These are phyloP conservation scores for Necrosyrtes monachus DNA, from an alignment of 2,797 vertebrate species.

Conservation along the genomic window DNA sequence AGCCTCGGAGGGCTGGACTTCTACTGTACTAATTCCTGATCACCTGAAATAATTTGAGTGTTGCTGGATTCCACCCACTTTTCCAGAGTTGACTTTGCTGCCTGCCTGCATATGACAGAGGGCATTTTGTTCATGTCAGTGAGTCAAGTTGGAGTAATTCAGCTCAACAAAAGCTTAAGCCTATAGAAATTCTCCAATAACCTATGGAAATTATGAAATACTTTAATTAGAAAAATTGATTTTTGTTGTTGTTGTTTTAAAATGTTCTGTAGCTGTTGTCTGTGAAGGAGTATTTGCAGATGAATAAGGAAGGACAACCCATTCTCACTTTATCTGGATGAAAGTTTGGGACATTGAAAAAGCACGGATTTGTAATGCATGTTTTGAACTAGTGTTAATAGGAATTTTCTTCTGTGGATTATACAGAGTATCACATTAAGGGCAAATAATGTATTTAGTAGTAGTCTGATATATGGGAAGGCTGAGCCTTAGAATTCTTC, in stretches of 20 bases:
- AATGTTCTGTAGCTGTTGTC: background rate
- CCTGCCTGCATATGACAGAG: background rate
- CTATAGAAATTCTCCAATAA: background rate
- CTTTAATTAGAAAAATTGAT: background rate
- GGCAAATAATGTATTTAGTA: background rate
- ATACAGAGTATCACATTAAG: background rate
- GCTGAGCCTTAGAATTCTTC: background rate
- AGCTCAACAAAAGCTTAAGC: background rate
- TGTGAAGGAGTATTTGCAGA: background rate
- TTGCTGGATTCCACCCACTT: background rate
- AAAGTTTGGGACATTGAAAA: background rate
- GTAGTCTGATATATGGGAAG: background rate
- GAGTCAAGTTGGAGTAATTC: background rate
- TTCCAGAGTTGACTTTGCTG: background rate
- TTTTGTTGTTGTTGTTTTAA: background rate
- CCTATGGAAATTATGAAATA: background rate
- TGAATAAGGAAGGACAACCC: background rate
- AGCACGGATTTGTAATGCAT: background rate
- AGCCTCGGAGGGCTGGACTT: background rate
- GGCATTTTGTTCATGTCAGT: background rate
- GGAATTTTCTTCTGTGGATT: background rate
- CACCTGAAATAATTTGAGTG: background rate
- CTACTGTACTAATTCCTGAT: background rate
- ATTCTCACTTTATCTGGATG: background rate
- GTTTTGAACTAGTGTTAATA: constrained; percentile 6